Percentiles rank a stretch among this genome's conserved stretches.
Evolutionary conservation across 2,797 vertebrate genomes (phyloP).

Genomic region (Hafferia zeledoni): DNA sequence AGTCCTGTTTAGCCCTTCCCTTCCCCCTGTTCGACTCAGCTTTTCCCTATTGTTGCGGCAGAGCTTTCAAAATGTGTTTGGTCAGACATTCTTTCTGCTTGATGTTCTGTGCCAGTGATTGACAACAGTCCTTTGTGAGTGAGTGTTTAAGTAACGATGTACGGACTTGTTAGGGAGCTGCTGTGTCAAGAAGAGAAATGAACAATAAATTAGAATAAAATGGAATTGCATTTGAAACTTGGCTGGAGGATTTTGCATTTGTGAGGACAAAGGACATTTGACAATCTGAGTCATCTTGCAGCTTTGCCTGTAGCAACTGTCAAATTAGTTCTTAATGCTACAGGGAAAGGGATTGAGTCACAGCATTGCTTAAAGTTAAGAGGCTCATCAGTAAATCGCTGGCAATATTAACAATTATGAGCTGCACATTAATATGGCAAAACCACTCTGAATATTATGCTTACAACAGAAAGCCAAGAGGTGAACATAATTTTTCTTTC

Average conservation of each 20-base stretch:
- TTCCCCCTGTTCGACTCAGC: not conserved
- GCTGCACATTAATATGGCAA: not conserved
- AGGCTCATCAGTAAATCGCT: conserved; percentile 43
- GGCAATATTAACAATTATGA: conserved; percentile 64
- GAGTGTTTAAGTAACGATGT: not conserved
- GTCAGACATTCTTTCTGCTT: conserved; percentile 10
- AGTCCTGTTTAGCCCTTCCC: not conserved
- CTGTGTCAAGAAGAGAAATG: conserved; percentile 44
- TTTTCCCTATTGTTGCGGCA: conserved; percentile 15
- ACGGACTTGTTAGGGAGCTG: not conserved
- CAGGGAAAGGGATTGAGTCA: conserved; percentile 58
- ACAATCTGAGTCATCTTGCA: conserved; percentile 69
- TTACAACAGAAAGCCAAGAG: conserved; percentile 26
- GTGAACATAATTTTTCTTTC: not conserved
- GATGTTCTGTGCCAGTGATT: conserved; percentile 10
- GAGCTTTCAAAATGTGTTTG: not conserved
- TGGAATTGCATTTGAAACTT: conserved; percentile 41
- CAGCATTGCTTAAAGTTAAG: conserved; percentile 64
- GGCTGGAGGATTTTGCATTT: conserved; percentile 60
- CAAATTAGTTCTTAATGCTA: conserved; percentile 70
- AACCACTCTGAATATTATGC: not conserved
- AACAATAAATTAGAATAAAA: conserved; percentile 67
- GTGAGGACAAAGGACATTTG: conserved; percentile 68
- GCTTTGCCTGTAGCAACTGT: conserved; percentile 73
- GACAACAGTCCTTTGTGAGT: conserved; percentile 28